Conservation (phyloP, 2,797 vertebrate species). For the Melanotaenia parkinsoni region DNA sequence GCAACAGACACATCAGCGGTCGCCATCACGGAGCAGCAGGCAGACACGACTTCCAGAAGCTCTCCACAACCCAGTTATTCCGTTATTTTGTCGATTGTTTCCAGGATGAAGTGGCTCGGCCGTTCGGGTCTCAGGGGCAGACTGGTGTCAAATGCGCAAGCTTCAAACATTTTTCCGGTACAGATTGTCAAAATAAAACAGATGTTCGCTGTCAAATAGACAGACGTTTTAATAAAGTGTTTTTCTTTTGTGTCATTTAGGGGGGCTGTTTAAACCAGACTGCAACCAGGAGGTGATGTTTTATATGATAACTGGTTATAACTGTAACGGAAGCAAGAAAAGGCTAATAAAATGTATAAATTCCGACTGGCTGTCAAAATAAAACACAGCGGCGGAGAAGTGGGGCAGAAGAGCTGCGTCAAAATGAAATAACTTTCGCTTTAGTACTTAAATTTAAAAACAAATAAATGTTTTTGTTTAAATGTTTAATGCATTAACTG, state of each 20-base stretch:
- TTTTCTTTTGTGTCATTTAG: too few relatives aligned
- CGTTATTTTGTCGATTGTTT: neutral
- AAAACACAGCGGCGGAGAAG: accelerated
- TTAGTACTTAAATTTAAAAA: neutral
- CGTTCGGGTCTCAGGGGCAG: neutral
- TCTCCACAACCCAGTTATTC: accelerated
- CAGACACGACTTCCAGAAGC: accelerated
- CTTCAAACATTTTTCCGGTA: constrained; percentile 28
- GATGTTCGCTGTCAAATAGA: accelerated
- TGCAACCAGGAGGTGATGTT: too few relatives aligned
- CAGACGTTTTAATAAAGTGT: too few relatives aligned
- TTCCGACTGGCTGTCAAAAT: neutral
- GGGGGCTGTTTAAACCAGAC: too few relatives aligned
- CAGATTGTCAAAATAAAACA: constrained; percentile 26
- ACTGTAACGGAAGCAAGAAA: neutral
- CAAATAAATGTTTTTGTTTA: neutral
- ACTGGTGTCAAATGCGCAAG: neutral
- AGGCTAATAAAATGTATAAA: too few relatives aligned
- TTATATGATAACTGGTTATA: too few relatives aligned
- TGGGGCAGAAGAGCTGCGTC: neutral
- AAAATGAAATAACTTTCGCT: neutral
- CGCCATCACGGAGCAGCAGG: neutral
- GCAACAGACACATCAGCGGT: neutral
- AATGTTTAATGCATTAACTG: too few relatives aligned
- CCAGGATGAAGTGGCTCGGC: neutral